Evolutionary conservation across 2,797 vertebrate species (phyloP), one percentile per base, ranked within the genome.

Genomic region (Meda fulgida): DNA sequence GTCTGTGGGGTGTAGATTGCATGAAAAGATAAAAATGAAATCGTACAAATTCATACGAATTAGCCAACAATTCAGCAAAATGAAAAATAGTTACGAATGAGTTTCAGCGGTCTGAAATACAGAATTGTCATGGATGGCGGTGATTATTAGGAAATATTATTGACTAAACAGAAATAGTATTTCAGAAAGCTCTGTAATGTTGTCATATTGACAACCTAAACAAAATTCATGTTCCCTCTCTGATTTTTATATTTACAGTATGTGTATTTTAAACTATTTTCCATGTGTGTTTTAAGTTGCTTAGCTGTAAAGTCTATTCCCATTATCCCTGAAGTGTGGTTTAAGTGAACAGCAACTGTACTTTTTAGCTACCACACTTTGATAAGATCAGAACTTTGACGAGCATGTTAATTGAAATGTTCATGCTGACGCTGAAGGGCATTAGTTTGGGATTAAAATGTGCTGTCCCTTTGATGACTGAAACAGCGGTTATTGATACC

Each of bases 391-490:
- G 73, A 78, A 89, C 84, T 75, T 84, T 83, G 89, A 85, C 82
- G 70, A 83, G 87, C 76, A 78, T 88, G 81, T 88, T 89, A 90
- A 90, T 90, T 90, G 88, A 90, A 90, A 89, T 88, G 84, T 87
- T 83, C 88, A 84, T 87, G 65, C 73, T 8, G 85, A 86, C 79
- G 87, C 88, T 89, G 85, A 84, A 84, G 88, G 85, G 88, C 83
- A 84, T 84, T 87, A 81, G 86, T 81, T 84, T 88, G 65, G 88
- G 88, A 88, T 90, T 89, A 90, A 88, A 83, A 72, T 65, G 36
- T 5, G 46, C 72, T 71, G 82, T 87, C 88, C 72, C 87, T 90
- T 90, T 89, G 89, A 90, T 89, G 88, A 89, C 67, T 77, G 72
- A 71, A 88, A 83, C 84, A 51, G 80, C 31, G 66, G 78, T 85